Evolutionary conservation across 2,797 vertebrate genomes (phyloP).

Genomic region (Okamejei kenojei): DNA sequence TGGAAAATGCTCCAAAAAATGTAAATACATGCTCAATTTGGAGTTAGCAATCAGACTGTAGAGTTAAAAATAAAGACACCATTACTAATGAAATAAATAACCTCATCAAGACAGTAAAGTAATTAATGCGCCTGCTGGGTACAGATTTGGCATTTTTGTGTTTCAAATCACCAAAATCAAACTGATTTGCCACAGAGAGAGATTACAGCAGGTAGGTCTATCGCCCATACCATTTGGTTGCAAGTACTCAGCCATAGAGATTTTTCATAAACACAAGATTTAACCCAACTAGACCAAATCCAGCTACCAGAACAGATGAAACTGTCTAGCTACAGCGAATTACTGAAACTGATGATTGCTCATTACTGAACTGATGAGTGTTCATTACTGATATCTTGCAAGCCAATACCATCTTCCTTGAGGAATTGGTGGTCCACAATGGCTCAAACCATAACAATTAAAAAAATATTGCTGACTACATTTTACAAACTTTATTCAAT

Average conservation of each 20-base stretch:
- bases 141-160: not conserved
- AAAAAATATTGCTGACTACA: not conserved
- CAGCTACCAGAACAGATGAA: not conserved
- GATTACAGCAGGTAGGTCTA: not conserved
- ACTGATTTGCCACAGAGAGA: not conserved
- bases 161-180: not conserved
- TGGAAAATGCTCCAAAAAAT: not conserved
- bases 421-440: not conserved
- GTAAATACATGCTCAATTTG: not conserved
- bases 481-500: not conserved
- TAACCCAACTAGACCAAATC: not conserved
- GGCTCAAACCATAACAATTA: not conserved
- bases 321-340: not conserved
- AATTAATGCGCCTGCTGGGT: not conserved
- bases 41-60: not conserved
- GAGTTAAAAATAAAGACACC: not conserved
- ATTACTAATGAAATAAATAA: not conserved
- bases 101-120: not conserved
- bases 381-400: not conserved
- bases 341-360: not conserved
- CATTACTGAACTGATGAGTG: not conserved
- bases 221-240: not conserved
- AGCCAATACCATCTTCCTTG: not conserved
- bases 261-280: not conserved
- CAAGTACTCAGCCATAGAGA: not conserved